These are phyloP conservation scores for Cuniculus paca DNA, from an alignment of 2,797 vertebrate genomes.

Conservation along the genomic window DNA sequence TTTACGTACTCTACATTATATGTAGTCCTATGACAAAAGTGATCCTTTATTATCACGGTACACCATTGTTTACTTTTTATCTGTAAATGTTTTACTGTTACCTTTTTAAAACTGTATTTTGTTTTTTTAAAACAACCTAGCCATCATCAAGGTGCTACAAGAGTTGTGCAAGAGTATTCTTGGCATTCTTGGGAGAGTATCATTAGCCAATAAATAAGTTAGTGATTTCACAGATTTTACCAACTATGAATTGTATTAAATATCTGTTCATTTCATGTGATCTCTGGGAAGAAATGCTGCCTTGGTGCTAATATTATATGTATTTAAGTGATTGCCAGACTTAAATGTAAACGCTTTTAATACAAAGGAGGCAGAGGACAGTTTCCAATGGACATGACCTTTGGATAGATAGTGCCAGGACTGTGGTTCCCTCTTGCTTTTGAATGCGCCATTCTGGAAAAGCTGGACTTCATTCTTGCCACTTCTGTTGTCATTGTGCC, in stretches of 20 bases:
- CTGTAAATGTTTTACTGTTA: conserved; percentile 85
- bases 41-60: conserved; percentile 90
- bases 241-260: conserved; percentile 79
- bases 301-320: conserved; percentile 89
- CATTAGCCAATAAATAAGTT: conserved; percentile 47
- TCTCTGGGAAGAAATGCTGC: conserved; percentile 86
- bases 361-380: conserved; percentile 73
- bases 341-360: conserved; percentile 75
- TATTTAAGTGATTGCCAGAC: conserved; percentile 85
- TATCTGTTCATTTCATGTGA: conserved; percentile 86
- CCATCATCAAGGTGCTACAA: conserved; percentile 89
- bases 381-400: conserved; percentile 16
- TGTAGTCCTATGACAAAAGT: conserved; percentile 90
- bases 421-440: conserved; percentile 2
- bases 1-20: conserved; percentile 91
- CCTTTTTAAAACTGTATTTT: conserved; percentile 71
- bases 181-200: conserved; percentile 77
- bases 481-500: neutral
- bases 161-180: conserved; percentile 80
- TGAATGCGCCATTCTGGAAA: neutral
- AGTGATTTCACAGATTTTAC: conserved; percentile 44
- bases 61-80: conserved; percentile 90
- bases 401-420: conserved; percentile 51
- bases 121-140: conserved; percentile 86
- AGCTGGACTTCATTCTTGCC: conserved; percentile 9